phyloP scores from a whole-genome alignment of 2,888 invertebrate genomes.

The Creontiades dilutus region DNA sequence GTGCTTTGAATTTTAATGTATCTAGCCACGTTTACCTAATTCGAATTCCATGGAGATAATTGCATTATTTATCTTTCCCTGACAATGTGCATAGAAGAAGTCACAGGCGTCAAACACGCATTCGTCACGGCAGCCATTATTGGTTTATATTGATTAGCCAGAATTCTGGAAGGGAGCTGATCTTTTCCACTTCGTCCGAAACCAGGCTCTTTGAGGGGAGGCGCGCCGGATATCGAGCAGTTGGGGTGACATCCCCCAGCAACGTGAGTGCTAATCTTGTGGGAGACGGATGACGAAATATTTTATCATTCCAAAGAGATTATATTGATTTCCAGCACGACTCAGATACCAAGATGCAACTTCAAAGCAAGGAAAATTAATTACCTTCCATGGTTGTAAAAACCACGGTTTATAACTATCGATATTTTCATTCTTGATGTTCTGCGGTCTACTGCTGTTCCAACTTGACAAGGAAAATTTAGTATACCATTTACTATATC shows the following conservation, averaged over 20 bases:
- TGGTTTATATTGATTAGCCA: slow-evolving; percentile 67
- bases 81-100: not conserved
- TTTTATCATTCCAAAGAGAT: slow-evolving; percentile 11
- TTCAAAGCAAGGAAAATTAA: no score
- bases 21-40: no score
- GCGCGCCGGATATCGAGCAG: slow-evolving; percentile 60
- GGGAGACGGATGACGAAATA: slow-evolving; percentile 48
- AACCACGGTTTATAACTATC: no score
- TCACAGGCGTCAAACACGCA: not conserved
- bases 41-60: no score
- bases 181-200: slow-evolving; percentile 58
- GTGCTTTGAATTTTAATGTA: no score
- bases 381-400: no score
- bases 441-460: no score
- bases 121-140: slow-evolving; percentile 50
- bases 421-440: no score
- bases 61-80: no score
- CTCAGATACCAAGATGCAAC: no score
- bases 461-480: no score
- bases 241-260: slow-evolving; percentile 59
- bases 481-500: no score
- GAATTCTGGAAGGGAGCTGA: slow-evolving; percentile 55
- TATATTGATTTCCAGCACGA: slow-evolving; percentile 8
- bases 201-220: slow-evolving; percentile 38
- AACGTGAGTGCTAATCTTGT: slow-evolving; percentile 55